These are phyloP conservation scores for Tenthredo notha DNA, from an alignment of 2,888 invertebrate genomes.

Conservation along the genomic window DNA sequence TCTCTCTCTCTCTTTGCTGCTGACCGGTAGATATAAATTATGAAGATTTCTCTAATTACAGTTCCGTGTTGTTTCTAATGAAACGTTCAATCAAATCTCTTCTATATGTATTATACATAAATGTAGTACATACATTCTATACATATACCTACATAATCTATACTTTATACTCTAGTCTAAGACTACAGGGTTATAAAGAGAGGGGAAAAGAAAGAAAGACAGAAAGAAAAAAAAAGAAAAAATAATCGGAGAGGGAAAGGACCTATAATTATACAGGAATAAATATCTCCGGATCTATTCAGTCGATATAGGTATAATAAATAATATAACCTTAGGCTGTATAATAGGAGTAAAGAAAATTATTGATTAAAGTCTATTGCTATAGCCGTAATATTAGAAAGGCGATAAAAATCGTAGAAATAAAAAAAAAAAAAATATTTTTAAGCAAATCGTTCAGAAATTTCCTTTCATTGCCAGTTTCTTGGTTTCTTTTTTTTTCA, in stretches of 20 bases:
- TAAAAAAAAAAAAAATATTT: neutral
- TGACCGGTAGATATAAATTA: constrained; percentile 6
- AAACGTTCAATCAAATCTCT: constrained; percentile 28
- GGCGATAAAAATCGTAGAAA: neutral
- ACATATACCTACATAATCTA: neutral
- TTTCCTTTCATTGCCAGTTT: neutral
- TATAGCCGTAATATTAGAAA: neutral
- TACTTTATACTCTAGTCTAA: too few species aligned
- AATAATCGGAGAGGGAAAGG: neutral
- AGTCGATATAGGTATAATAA: neutral
- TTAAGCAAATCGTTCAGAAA: neutral
- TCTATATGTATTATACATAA: neutral
- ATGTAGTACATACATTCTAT: neutral
- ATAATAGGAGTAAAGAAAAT: neutral
- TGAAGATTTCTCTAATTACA: constrained; percentile 37
- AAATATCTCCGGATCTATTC: neutral
- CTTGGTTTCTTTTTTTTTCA: neutral
- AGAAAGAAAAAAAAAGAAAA: too few species aligned
- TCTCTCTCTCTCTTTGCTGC: neutral
- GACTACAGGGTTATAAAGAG: too few species aligned
- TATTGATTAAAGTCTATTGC: neutral
- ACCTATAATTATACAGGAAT: constrained; percentile 9
- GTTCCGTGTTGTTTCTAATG: constrained; percentile 33
- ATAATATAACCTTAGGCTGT: neutral
- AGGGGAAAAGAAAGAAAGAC: too few species aligned